Conservation (phyloP, 2,113 vertebrate species). For the Siniperca knerii region DNA sequence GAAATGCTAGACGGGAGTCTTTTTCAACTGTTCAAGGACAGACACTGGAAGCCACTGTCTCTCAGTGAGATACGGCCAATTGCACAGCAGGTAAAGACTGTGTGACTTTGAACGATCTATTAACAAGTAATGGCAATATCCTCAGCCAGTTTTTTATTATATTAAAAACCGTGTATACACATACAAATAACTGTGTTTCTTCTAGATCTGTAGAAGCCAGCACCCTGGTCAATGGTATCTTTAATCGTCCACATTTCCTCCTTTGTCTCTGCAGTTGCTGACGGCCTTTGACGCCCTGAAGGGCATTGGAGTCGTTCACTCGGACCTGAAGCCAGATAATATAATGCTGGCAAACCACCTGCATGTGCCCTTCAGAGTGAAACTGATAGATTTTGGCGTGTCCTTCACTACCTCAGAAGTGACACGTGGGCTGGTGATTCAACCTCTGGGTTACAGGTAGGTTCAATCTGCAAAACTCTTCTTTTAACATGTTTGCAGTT, state of each 20-base stretch:
- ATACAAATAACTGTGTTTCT: too few relatives aligned
- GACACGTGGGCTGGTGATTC: background rate
- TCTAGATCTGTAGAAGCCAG: too few relatives aligned
- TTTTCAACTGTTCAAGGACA: background rate
- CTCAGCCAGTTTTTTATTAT: too few relatives aligned
- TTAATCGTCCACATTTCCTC: background rate
- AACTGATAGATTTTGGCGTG: background rate
- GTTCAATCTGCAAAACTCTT: background rate
- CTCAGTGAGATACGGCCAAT: conserved; percentile 22
- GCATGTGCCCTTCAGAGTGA: background rate
- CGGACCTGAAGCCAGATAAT: background rate
- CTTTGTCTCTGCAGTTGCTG: conserved; percentile 17
- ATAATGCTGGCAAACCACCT: conserved; percentile 12
- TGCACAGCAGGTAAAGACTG: conserved; percentile 11
- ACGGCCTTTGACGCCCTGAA: background rate
- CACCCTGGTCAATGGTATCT: background rate
- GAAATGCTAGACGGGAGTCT: conserved; percentile 25
- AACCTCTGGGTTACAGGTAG: conserved; percentile 12
- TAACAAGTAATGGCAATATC: background rate
- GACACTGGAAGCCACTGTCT: background rate
- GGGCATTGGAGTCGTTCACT: background rate
- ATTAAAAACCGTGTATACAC: background rate
- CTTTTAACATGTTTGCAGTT: too few relatives aligned
- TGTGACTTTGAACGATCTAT: background rate
- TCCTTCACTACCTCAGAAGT: background rate